Evolutionary conservation across 2,113 vertebrate genomes (phyloP).

Genomic region (Nasalis larvatus): DNA sequence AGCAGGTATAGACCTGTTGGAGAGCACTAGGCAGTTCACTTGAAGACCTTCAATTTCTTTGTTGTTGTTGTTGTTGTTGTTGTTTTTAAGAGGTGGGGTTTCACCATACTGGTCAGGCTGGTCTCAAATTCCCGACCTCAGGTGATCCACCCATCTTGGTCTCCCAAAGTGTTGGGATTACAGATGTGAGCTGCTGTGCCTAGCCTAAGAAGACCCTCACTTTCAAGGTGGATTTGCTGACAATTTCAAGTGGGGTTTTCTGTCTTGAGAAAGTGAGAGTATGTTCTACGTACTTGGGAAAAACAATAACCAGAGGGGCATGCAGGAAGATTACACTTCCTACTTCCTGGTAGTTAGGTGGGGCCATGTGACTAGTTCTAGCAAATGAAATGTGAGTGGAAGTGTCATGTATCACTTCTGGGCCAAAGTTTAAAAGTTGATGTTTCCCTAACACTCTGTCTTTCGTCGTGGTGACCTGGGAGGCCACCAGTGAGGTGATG

Average conservation of each 20-base stretch:
- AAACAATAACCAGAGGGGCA: neutral
- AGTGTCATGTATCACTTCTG: accelerated
- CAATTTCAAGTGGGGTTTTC: no score
- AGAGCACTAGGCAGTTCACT: no score
- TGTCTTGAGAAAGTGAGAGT: neutral
- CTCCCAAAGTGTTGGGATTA: no score
- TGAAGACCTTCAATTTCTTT: neutral
- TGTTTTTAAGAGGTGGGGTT: no score
- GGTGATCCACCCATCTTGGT: no score
- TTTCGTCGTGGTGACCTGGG: neutral
- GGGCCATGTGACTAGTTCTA: neutral
- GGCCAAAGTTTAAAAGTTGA: neutral
- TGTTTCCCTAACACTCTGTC: neutral
- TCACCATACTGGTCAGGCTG: no score
- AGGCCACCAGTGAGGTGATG: neutral
- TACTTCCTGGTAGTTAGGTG: neutral
- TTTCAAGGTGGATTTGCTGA: neutral
- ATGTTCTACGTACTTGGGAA: neutral
- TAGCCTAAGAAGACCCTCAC: no score
- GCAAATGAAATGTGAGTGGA: neutral
- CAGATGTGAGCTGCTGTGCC: no score
- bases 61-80: accelerated
- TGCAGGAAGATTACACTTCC: accelerated
- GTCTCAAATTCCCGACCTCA: no score
- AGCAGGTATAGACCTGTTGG: no score